Evolutionary conservation across 23 tunicate species (phyloP), one percentile per base, ranked within the genome.

Genomic region (Aplidium turbinatum): DNA sequence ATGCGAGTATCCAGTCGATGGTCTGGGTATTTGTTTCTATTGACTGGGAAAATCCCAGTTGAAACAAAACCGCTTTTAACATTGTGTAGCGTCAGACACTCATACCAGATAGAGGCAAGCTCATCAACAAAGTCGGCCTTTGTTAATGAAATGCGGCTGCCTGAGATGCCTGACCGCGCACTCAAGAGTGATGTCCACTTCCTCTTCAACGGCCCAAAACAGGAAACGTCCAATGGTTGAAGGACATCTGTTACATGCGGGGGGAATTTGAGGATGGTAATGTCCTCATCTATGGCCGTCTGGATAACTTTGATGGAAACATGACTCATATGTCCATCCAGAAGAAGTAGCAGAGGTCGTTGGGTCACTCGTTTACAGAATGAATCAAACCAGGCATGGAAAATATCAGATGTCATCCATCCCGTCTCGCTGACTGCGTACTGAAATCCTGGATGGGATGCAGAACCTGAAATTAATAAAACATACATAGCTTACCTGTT

Each of bases 81-180:
- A 28, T 61, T 61, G 9, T 22, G 9, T 25, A 19, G 7, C 3
- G 68, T 29, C 20, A 61, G 39, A 28, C 68, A 29, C 27, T 61
- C 39, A 29, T 9, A 29, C 68, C 36, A 61, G n/a, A 61, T 28
- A 5, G 9, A 9, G n/a, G 38, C 38, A 19, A 61, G n/a, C 36
- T 61, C 39, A 28, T 31, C 68, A 25, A 53, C 60, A 53, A 53
- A 53, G 5, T 53, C 60, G 22, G 60, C 68, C 9, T 61, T 61
- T 61, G 68, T 61, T 61, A 53, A 53, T 4, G 60, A 24, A 4
- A 24, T 11, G n/a, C 60, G 21, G 21, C 26, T 4, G 60, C 60
- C 60, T 19, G 60, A 53, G 22, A 53, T 19, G 22, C 60, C 60
- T 7, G 21, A 53, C 26, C 21, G 60, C 16, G 21, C 21, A 53